Evolutionary conservation across 2,113 vertebrate genomes (phyloP).

Genomic region (Anser brachyrhynchus): DNA sequence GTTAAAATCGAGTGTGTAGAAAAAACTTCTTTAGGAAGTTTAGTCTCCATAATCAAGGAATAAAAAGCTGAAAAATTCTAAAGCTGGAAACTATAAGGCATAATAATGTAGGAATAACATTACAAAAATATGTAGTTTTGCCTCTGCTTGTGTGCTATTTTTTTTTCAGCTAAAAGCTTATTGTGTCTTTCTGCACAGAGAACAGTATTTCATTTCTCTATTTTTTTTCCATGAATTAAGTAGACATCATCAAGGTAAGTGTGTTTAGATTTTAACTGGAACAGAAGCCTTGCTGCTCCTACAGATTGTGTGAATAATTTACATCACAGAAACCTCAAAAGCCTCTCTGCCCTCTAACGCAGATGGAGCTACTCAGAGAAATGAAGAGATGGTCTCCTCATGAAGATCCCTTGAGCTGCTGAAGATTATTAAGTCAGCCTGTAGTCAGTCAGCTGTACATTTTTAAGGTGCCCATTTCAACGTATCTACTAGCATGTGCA

Average conservation of each 20-base stretch:
- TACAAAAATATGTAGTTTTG: neutral
- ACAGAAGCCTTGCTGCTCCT: neutral
- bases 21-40: neutral
- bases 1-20: neutral
- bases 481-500: neutral
- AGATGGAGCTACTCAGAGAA: neutral
- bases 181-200: neutral
- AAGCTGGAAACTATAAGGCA: neutral
- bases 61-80: neutral
- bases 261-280: slow-evolving; percentile 7
- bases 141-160: neutral
- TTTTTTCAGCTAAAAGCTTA: neutral
- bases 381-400: neutral
- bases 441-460: neutral
- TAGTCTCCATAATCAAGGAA: neutral
- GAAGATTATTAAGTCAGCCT: neutral
- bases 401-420: neutral
- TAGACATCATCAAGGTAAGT: neutral
- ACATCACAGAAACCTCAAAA: neutral
- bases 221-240: neutral
- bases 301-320: neutral
- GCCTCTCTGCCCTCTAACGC: neutral
- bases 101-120: neutral
- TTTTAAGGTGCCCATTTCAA: neutral
- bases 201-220: neutral